Evolutionary conservation across 2,797 vertebrate genomes (phyloP).

Genomic region (Balearica regulorum): DNA sequence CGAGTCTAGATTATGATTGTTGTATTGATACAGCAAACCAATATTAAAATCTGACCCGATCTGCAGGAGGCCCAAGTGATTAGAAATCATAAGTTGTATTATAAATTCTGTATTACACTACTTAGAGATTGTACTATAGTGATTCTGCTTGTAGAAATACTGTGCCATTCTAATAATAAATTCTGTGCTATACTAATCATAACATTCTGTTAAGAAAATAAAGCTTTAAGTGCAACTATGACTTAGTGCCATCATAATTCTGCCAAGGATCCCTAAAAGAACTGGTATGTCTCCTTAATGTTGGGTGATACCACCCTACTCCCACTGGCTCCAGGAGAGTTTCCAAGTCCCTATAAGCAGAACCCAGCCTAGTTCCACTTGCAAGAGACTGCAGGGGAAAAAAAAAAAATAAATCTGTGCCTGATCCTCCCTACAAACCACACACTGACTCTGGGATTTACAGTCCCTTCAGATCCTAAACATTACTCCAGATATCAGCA

Average conservation of each 20-base stretch:
- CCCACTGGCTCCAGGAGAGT: neutral
- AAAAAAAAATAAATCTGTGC: neutral
- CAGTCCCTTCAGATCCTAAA: neutral
- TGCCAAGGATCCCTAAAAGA: neutral
- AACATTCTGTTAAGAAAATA: neutral
- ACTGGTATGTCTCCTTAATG: neutral
- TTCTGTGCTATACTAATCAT: neutral
- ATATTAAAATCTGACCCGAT: neutral
- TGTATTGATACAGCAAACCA: neutral
- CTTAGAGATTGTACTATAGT: neutral
- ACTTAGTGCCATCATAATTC: neutral
- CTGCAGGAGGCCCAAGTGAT: neutral
- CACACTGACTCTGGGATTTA: neutral
- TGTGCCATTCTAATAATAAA: neutral
- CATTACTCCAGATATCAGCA: constrained; percentile 6
- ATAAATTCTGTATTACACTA: neutral
- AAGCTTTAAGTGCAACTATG: neutral
- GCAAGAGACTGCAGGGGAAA: neutral
- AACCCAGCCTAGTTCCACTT: neutral
- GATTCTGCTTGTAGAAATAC: neutral
- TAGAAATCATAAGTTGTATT: neutral
- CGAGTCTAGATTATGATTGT: neutral
- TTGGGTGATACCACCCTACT: neutral
- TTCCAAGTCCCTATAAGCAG: neutral
- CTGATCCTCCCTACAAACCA: neutral